Evolutionary conservation across 2,113 vertebrate genomes (phyloP), one percentile per base, ranked within the genome.

Genomic region (Numenius arquata): DNA sequence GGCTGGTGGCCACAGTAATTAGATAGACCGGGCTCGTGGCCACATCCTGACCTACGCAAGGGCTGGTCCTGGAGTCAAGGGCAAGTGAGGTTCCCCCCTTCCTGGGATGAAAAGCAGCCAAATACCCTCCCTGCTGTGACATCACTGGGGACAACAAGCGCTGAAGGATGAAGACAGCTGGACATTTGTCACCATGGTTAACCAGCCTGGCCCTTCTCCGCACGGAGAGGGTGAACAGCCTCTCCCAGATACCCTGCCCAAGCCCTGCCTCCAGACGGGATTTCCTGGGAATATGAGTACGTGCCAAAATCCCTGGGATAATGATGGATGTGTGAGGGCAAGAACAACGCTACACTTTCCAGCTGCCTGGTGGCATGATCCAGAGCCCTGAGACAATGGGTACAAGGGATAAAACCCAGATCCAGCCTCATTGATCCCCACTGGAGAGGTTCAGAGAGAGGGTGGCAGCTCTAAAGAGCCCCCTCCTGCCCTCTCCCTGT

Each of bases 291-390:
- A 68, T 59, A 18, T 0, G 0, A 66, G 19, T 68, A n/a, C 1
- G 5, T 50, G 77, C 22, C 3, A 8, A 68, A 67, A 55, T 32
- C 62, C 95, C 29, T 6, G 8, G 59, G 12, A 41, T 68, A 55
- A 36, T 0, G 2, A 6, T 0, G 32, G 58, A 12, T 36, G 11
- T 0, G 0, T 0, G 3, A 38, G 1, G 36, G 13, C 16, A 8
- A 22, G 61, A 47, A 47, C 0, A 3, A 15, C 0, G 9, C 30
- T n/a, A 19, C 27, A 43, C 29, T 27, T 36, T 11, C 18, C 61
- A 38, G n/a, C 50, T 82, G 43, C 43, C 5, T 2, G 2, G 45
- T 0, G 2, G 48, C 6, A 4, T 0, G 1, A 40, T n/a, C 45
- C 41, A 12, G 47, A 26, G 27, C 8, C 12, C 36, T 6, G 58